phyloP scores from a whole-genome alignment of 1,140 invertebrate species.

The Nylanderia fulva region DNA sequence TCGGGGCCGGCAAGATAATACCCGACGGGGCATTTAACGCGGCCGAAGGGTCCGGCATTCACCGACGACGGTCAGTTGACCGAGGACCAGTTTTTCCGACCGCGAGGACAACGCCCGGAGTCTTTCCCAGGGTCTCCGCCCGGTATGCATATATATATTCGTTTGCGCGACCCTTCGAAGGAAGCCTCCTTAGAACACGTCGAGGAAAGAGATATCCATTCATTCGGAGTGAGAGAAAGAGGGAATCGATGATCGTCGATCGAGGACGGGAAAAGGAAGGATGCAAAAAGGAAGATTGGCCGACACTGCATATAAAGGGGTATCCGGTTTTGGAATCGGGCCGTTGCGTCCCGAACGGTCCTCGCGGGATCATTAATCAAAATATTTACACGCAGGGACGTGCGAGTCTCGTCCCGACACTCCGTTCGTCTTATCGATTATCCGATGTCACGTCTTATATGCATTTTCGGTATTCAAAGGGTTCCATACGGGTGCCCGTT shows the following conservation, averaged over 20 bases:
- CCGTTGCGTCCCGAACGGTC: slow-evolving; percentile 69
- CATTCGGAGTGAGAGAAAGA: slow-evolving; percentile 32
- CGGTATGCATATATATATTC: too few relatives aligned
- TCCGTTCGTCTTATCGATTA: slow-evolving; percentile 61
- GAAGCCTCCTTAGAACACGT: slow-evolving; percentile 31
- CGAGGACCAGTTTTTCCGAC: slow-evolving; percentile 70
- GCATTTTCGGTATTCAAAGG: slow-evolving; percentile 57
- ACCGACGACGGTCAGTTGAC: slow-evolving; percentile 63
- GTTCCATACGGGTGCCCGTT: slow-evolving; percentile 43
- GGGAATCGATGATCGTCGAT: slow-evolving; percentile 17
- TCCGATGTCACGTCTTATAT: slow-evolving; percentile 50
- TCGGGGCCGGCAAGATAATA: slow-evolving; percentile 62
- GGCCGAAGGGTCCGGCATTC: slow-evolving; percentile 49
- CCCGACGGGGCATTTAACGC: slow-evolving; percentile 47
- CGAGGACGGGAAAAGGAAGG: slow-evolving; percentile 2
- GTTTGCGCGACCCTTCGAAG: slow-evolving; percentile 20
- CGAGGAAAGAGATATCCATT: background rate
- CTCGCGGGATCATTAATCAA: slow-evolving; percentile 80
- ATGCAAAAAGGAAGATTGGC: slow-evolving; percentile 29
- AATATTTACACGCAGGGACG: slow-evolving; percentile 77
- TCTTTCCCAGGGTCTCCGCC: slow-evolving; percentile 48
- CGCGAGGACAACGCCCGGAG: slow-evolving; percentile 28
- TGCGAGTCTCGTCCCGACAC: slow-evolving; percentile 36
- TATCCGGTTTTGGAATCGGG: slow-evolving; percentile 82
- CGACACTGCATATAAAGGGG: slow-evolving; percentile 58